Evolutionary conservation across 2,797 vertebrate species (phyloP), one percentile per base, ranked within the genome.

Genomic region (Champsocephalus esox): DNA sequence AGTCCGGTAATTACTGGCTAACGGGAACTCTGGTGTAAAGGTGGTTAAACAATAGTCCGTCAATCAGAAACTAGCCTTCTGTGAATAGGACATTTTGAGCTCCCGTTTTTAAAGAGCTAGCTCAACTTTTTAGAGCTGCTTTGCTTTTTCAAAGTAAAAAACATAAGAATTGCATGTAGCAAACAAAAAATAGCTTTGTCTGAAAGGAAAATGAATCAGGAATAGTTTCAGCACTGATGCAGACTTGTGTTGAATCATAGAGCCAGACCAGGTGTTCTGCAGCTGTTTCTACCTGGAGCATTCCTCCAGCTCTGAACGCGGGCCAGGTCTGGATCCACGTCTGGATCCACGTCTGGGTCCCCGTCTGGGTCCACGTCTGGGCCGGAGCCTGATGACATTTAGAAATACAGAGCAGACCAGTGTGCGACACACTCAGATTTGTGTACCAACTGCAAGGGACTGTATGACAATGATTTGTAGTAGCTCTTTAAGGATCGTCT

Each of bases 81-180:
- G 28, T 4, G n/a, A 51, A 32, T 41, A 38, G 0, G 49, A 8
- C 17, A 3, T 43, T 24, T 41, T 52, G 7, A 17, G 50, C 3
- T 54, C 14, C 38, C 11, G 56, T 12, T 57, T 41, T 57, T 12
- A 12, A 19, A 57, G 4, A 10, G 41, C 11, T 19, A n/a, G 17
- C 5, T 58, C 10, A n/a, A 19, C 10, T 4, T 57, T 57, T 57
- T 38, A 8, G 9, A 16, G 7, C 48, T 38, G 28, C 46, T 44
- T 19, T n/a, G 19, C 3, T 28, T 41, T 62, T 60, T 60, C 67
- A 70, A 70, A 70, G 3, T 52, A 44, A 44, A 52, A 56, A 44
- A 48, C 41, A 1, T 9, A 2, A 12, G 1, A 45, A 16, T 28
- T 12, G 19, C 10, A 38, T n/a, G 32, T 21, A 46, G 59, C 59